A percentile compares a stretch with the other conserved stretches of the same genome.
Conservation (phyloP, 2,797 vertebrate species). For the Sardinella longiceps region DNA sequence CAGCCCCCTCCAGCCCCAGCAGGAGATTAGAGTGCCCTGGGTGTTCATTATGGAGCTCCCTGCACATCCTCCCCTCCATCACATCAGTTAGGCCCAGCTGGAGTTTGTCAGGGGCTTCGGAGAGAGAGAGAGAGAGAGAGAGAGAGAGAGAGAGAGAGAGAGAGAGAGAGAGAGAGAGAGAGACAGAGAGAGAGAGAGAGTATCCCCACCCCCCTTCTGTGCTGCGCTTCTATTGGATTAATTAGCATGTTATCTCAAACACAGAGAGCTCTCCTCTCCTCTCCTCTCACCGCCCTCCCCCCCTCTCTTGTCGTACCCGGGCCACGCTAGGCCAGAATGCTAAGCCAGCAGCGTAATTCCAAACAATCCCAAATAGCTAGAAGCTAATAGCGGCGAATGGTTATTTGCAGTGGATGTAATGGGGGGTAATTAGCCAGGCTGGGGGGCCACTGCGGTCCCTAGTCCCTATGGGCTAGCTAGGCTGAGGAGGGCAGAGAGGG, state of each 20-base stretch:
- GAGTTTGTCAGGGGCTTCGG: slow-evolving; percentile 9
- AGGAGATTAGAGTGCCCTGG: slow-evolving; percentile 16
- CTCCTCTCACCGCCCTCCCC: not conserved
- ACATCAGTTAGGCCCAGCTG: slow-evolving; percentile 21
- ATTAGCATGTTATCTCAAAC: slow-evolving; percentile 8
- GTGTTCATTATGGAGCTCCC: not conserved
- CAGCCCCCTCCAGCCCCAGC: not conserved
- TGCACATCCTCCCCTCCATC: slow-evolving; percentile 17
- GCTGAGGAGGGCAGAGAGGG: not conserved
- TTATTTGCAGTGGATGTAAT: not conserved
- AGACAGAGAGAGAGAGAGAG: not conserved
- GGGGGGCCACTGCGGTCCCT: not conserved
- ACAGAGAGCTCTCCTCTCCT: not conserved
- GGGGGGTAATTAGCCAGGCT: not conserved
- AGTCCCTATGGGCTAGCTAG: not conserved
- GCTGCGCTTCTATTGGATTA: not conserved
- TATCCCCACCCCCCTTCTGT: not conserved
- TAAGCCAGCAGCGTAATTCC: not conserved
- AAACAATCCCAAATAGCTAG: not conserved
- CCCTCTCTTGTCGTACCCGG: too few relatives aligned
- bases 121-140: too few relatives aligned
- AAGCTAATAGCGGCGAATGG: not conserved
- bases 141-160: too few relatives aligned
- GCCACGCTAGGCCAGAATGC: not conserved
- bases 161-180: too few relatives aligned